Conservation (phyloP, 2,888 invertebrate genomes). For the Agonopterix heracliana region DNA sequence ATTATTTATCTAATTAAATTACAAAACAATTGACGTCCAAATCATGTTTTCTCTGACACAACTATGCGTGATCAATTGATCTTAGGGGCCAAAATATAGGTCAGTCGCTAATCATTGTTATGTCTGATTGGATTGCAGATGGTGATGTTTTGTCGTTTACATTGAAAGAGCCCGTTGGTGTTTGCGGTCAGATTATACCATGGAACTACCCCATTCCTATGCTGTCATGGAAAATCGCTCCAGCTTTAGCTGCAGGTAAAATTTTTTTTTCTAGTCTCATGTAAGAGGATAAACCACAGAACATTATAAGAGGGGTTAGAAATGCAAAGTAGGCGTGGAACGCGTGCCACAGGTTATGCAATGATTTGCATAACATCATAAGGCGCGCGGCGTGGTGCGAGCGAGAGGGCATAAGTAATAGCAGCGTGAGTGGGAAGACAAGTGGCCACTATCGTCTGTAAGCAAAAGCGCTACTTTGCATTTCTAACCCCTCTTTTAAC, state of each 20-base stretch:
- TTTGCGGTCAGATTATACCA: conserved; percentile 94
- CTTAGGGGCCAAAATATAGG: neutral
- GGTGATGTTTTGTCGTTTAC: conserved; percentile 89
- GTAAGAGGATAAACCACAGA: no score
- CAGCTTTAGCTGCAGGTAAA: conserved; percentile 82
- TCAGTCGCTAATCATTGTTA: neutral
- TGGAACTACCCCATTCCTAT: conserved; percentile 96
- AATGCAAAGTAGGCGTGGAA: no score
- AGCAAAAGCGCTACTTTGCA: no score
- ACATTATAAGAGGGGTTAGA: no score
- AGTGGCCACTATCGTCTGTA: no score
- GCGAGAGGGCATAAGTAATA: no score
- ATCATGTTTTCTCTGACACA: conserved; percentile 30
- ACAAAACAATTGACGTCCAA: conserved; percentile 14
- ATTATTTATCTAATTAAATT: conserved; percentile 16
- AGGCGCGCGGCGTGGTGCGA: no score
- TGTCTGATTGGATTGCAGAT: conserved; percentile 62
- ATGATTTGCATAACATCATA: no score
- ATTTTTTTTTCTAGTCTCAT: neutral
- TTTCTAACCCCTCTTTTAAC: no score
- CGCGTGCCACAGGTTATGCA: no score
- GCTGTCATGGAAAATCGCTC: conserved; percentile 95
- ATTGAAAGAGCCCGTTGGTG: conserved; percentile 89
- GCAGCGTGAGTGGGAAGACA: no score
- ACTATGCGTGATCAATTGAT: neutral